A percentile compares a stretch with the other conserved stretches of the same genome.
phyloP scores from a whole-genome alignment of 1,140 invertebrate species.

The Drosophila lowei region DNA sequence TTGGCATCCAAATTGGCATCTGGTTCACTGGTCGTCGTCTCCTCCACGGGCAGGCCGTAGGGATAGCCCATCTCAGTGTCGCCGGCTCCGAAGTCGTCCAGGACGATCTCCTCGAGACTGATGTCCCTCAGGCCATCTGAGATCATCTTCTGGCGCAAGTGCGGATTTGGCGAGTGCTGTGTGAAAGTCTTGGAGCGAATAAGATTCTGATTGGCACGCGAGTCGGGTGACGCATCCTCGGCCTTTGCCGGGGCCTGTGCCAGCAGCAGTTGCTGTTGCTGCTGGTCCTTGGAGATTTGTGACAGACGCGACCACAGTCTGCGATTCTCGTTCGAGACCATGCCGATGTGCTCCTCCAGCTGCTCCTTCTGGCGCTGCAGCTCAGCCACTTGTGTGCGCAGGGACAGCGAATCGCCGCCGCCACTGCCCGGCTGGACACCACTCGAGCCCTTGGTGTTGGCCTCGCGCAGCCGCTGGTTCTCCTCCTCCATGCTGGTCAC shows the following conservation, averaged over 20 bases:
- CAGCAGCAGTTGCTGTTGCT: slow-evolving; percentile 1
- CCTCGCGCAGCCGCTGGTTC: slow-evolving; percentile 86
- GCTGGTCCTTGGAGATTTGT: slow-evolving; percentile 85
- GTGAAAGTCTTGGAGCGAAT: slow-evolving; percentile 87
- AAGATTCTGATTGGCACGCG: slow-evolving; percentile 69
- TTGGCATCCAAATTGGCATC: slow-evolving; percentile 87
- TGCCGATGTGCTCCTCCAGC: slow-evolving; percentile 88
- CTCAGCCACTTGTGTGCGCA: slow-evolving; percentile 86
- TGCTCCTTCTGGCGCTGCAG: slow-evolving; percentile 89
- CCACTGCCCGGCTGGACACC: slow-evolving; percentile 37
- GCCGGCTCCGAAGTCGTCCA: slow-evolving; percentile 85
- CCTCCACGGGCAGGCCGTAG: slow-evolving; percentile 85
- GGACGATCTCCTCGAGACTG: slow-evolving; percentile 90
- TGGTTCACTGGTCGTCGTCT: slow-evolving; percentile 80
- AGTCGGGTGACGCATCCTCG: slow-evolving; percentile 14
- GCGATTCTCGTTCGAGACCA: slow-evolving; percentile 91
- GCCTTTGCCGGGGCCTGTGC: slow-evolving; percentile 21
- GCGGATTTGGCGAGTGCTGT: slow-evolving; percentile 85
- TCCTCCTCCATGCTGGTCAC: slow-evolving; percentile 89
- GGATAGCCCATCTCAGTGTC: slow-evolving; percentile 85
- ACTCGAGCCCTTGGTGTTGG: slow-evolving; percentile 8
- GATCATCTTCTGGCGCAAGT: slow-evolving; percentile 84
- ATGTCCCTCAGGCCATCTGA: slow-evolving; percentile 83
- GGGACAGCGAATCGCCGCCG: slow-evolving; percentile 83
- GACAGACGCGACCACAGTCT: slow-evolving; percentile 90